Base-by-base conservation (phyloP, 2,888 invertebrate genomes). In the Prosopocoilus inquinatus region DNA sequence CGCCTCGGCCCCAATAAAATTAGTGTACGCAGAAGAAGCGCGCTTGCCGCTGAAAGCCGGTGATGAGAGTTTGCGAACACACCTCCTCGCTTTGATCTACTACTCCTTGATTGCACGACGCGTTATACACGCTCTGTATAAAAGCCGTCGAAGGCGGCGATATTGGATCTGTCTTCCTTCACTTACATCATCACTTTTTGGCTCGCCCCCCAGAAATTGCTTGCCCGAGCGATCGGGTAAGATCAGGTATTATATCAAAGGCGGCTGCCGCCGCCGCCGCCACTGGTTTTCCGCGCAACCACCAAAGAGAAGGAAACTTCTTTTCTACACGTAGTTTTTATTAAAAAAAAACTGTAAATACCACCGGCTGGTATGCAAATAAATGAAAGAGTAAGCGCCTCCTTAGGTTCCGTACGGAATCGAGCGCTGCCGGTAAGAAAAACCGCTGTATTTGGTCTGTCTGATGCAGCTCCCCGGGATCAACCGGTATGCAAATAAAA, bases 81-180 rank as follows among this genome's bases (percentile, higher is more conserved):
- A 68, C 69, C 70, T 69, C 64, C 65, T 61, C 58, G 58, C 70
- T 71, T 71, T 70, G 70, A 71, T 69, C 67, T 69, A 63, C 62
- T n/a, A 28, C 20, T 62, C 60, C 66, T 66, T 69, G 68, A 70
- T 70, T 69, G 67, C 68, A 52, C 61, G 57, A 57, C 61, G 58
- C 13, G 41, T 41, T 41, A 41, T 41, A 41, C 41, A 41, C 41
- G 41, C 41, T 41, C 13, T 41, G 41, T 41, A 41, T 41, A 7
- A 41, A 41, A 41, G 41, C 41, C 15, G 15, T 41, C 7, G 20
- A 28, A 9, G 41, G 41, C n/a, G 13, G 39, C 41, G 41, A 41
- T 41, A 41, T 41, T 41, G 41, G 41, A 41, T 41, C 41, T 41
- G 41, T 41, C 41, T 41, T 41, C 41, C 41, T n/a, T 41, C 41